Percentiles rank a stretch among this genome's conserved stretches.
phyloP scores from a whole-genome alignment of 2,888 invertebrate species.

The Ennomos erosarius region DNA sequence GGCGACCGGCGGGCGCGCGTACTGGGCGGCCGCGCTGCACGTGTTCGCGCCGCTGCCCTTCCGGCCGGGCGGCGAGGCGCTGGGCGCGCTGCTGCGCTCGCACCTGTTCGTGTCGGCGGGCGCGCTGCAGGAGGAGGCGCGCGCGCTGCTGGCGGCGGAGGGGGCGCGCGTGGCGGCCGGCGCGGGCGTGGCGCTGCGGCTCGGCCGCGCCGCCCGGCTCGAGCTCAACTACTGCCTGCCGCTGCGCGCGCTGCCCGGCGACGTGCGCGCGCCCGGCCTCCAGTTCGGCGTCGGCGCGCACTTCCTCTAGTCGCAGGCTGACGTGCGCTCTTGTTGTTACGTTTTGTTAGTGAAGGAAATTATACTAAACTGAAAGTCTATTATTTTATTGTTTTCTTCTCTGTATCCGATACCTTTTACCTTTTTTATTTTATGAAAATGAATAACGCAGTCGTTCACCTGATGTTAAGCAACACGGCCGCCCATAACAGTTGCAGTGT shows the following conservation, averaged over 20 bases:
- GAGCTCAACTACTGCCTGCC: constrained; percentile 98
- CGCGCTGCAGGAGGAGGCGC: constrained; percentile 69
- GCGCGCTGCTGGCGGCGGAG: constrained; percentile 62
- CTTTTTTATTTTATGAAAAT: no score
- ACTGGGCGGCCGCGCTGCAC: constrained; percentile 95
- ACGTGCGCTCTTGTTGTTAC: constrained; percentile 25
- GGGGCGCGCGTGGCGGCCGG: constrained; percentile 91
- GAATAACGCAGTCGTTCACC: no score
- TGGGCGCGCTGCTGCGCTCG: constrained; percentile 93
- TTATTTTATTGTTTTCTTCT: constrained; percentile 20
- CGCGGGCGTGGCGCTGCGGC: constrained; percentile 80
- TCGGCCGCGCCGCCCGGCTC: constrained; percentile 93
- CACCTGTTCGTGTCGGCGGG: constrained; percentile 97
- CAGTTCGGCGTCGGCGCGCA: constrained; percentile 94
- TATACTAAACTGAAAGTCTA: neutral
- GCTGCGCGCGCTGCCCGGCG: constrained; percentile 86
- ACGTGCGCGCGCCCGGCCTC: constrained; percentile 88
- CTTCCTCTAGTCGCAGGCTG: constrained; percentile 35
- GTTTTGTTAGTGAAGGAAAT: constrained; percentile 27
- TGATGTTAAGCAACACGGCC: no score
- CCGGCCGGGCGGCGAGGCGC: constrained; percentile 90
- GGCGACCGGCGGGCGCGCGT: constrained; percentile 90
- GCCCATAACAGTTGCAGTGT: no score
- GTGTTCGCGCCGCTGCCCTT: constrained; percentile 96
- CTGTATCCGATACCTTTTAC: no score